Evolutionary conservation across 2,888 invertebrate species (phyloP).

Genomic region (Ypsolopha scabrella): DNA sequence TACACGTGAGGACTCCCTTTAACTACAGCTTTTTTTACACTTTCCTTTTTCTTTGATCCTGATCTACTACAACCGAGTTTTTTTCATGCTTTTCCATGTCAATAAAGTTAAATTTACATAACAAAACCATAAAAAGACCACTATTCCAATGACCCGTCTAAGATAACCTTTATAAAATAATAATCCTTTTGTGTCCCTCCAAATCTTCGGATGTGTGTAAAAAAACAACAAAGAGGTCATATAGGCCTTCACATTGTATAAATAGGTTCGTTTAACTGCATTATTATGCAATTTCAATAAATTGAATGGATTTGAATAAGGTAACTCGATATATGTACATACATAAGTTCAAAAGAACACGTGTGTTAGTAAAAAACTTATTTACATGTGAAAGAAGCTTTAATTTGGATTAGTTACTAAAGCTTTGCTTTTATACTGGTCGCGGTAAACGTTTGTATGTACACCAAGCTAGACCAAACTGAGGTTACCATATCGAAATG

Average conservation of each 20-base stretch:
- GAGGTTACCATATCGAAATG: too few species aligned
- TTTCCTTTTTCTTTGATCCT: neutral
- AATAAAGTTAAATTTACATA: neutral
- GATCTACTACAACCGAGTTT: neutral
- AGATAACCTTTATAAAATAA: neutral
- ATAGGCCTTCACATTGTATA: neutral
- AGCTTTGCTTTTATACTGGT: too few species aligned
- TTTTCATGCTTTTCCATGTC: neutral
- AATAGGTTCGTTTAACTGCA: neutral
- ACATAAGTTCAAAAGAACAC: too few species aligned
- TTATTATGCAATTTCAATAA: neutral
- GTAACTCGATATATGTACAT: neutral
- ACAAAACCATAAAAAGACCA: neutral
- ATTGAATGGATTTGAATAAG: neutral
- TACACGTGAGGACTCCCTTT: neutral
- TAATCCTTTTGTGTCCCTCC: neutral
- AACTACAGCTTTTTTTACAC: neutral
- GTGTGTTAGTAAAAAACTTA: too few species aligned
- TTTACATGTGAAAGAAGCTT: too few species aligned
- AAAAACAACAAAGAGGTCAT: neutral
- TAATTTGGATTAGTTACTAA: too few species aligned
- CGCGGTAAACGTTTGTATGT: too few species aligned
- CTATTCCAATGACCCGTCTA: neutral
- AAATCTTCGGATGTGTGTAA: neutral
- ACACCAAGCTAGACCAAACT: too few species aligned